Evolutionary conservation across 2,113 vertebrate species (phyloP), one percentile per base, ranked within the genome.

Genomic region (Brachyhypopomus occidentalis): DNA sequence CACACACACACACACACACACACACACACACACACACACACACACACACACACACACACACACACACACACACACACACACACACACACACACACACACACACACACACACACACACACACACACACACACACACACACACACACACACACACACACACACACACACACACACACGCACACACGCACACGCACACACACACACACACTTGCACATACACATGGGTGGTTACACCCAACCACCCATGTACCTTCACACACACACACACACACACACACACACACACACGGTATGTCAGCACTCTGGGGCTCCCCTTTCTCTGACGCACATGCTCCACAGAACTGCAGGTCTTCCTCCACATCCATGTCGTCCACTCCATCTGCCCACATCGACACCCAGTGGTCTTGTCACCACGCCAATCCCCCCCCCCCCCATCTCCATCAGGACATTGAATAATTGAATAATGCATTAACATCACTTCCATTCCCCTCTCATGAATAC

Each of bases 31-130:
- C 19, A 3, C 55, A 56, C 55, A 56, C 55, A 56, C 12, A 11
- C 14, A 38, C 36, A 20, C 36, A 63, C 36, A 48, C 41, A 58
- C 17, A 27, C 58, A 16, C n/a, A 22, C 22, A n/a, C 22, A 58
- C 48, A 30, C 41, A 27, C 20, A 52, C 23, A 38, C 20, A 63
- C 56, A 14, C 17, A 45, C 38, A 60, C 20, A 58, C 56, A 58
- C 56, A 58, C 56, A 58, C 56, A 58, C 56, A 58, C 56, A 95
- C 77, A 94, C 94, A 6, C 94, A 94, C 4, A 94, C 94, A 89
- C 56, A 58, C 56, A 58, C 56, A 58, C 16, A 12, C 14, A 41
- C 38, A n/a, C 38, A 48, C n/a, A 48, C 41, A 59, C 19, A 30
- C 58, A 8, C 3, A 22, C 22, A 22, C 23, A 59, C 48, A n/a